Evolutionary conservation across 2,797 vertebrate species (phyloP).

Genomic region (Helarctos malayanus): DNA sequence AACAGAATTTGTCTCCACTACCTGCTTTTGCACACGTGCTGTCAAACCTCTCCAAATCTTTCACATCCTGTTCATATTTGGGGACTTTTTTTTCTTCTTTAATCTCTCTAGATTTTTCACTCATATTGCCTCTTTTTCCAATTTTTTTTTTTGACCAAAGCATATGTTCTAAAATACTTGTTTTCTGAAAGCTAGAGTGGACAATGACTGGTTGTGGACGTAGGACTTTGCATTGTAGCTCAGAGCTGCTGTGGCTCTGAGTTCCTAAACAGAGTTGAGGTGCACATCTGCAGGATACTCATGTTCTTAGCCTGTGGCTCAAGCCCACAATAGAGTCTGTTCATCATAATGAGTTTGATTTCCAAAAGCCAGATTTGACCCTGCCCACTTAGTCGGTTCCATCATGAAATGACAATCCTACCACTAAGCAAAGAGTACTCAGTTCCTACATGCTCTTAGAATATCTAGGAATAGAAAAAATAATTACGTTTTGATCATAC

Average conservation of each 20-base stretch:
- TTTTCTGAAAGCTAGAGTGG: neutral
- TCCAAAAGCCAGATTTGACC: neutral
- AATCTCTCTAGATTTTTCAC: neutral
- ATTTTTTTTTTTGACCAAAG: neutral
- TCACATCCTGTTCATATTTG: neutral
- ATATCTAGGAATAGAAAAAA: neutral
- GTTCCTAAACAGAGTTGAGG: neutral
- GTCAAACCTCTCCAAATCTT: neutral
- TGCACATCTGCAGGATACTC: rapidly evolving
- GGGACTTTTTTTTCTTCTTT: neutral
- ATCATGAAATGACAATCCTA: neutral
- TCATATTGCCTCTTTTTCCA: neutral
- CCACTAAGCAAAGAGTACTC: neutral
- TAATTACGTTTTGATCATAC: neutral
- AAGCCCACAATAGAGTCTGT: neutral
- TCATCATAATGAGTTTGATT: neutral
- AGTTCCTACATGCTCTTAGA: neutral
- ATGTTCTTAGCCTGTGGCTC: neutral
- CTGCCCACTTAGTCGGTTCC: no score
- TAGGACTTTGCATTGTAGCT: neutral
- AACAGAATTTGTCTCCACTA: neutral
- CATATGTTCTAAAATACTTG: neutral
- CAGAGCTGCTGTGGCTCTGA: neutral
- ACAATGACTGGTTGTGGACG: neutral
- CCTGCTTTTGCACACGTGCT: neutral